phyloP scores from a whole-genome alignment of 2,113 vertebrate genomes.

The Notothenia rossii region DNA sequence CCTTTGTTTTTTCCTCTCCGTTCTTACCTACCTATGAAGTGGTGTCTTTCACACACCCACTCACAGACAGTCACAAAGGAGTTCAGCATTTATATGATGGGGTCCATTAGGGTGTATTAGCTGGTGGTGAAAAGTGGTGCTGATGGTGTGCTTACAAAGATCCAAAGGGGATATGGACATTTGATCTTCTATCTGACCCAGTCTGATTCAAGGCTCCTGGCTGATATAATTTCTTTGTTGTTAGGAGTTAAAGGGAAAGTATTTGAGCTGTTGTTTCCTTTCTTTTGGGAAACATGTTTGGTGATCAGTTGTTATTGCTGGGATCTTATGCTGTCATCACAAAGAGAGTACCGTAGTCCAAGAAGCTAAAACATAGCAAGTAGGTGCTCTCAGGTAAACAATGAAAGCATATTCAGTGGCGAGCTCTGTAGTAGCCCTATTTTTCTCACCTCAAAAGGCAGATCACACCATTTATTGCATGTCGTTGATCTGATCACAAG shows the following conservation, averaged over 20 bases:
- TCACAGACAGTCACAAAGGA: constrained; percentile 48
- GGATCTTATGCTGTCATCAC: background rate
- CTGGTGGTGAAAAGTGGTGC: constrained; percentile 80
- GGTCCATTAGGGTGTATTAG: constrained; percentile 82
- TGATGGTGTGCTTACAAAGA: constrained; percentile 81
- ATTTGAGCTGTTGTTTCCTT: constrained; percentile 26
- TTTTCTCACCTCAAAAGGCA: background rate
- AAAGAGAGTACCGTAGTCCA: background rate
- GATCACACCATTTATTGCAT: constrained; percentile 14
- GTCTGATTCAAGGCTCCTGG: constrained; percentile 70
- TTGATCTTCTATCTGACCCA: constrained; percentile 79
- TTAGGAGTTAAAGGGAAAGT: constrained; percentile 47
- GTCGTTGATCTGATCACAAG: constrained; percentile 24
- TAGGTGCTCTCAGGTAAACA: constrained; percentile 21
- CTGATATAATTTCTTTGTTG: constrained; percentile 74
- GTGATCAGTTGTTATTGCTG: constrained; percentile 9
- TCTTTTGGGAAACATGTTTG: constrained; percentile 36
- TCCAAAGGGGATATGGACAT: constrained; percentile 78
- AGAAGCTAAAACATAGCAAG: background rate
- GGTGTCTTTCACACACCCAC: constrained; percentile 32
- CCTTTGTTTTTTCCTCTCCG: constrained; percentile 36
- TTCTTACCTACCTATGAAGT: constrained; percentile 16
- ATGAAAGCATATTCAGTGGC: constrained; percentile 25
- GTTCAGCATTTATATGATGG: constrained; percentile 61
- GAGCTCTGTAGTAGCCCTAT: background rate